Evolutionary conservation across 2,888 invertebrate genomes (phyloP), one percentile per base, ranked within the genome.

Genomic region (Synergus itoensis): DNA sequence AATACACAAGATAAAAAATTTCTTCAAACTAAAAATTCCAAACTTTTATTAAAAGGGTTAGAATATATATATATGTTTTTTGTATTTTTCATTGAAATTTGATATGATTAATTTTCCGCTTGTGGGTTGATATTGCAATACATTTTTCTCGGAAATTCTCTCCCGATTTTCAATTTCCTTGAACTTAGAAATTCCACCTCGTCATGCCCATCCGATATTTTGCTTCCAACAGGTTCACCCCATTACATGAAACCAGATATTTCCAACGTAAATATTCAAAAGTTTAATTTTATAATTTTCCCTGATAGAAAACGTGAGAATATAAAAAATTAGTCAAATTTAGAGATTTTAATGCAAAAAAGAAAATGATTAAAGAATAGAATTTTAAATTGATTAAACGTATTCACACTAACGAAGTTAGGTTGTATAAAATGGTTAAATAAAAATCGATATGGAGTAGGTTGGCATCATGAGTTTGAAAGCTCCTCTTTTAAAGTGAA

Each of bases 1-100:
- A 63, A 40, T 0, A 16, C 45, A 57, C 14, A 80, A 76, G 43
- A 69, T 73, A 64, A 64, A 79, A 53, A 77, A 67, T 73, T 12
- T 77, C 76, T 69, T 76, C 53, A 77, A 78, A 83, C 77, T 62
- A 78, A 57, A 9, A 57, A 21, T 21, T 57, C 57, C 57, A 8
- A 57, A n/a, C 0, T 18, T n/a, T 45, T 45, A 45, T 14, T 4
- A 36, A 7, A 36, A 36, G 5, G 36, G 5, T 36, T 36, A 7
- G 5, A 36, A 36, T 5, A 36, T 36, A 5, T 4, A 48, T n/a
- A n/a, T n/a, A 21, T 3, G 11, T 57, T 3, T 11, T 8, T 11
- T 57, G 18, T 1, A 18, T 1, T 57, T 57, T 18, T 11, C 5
- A 57, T 18, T 57, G 18, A 57, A 57, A n/a, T 45, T 45, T 45